phyloP scores from a whole-genome alignment of 2,888 invertebrate genomes.

The Epinotia ramella region DNA sequence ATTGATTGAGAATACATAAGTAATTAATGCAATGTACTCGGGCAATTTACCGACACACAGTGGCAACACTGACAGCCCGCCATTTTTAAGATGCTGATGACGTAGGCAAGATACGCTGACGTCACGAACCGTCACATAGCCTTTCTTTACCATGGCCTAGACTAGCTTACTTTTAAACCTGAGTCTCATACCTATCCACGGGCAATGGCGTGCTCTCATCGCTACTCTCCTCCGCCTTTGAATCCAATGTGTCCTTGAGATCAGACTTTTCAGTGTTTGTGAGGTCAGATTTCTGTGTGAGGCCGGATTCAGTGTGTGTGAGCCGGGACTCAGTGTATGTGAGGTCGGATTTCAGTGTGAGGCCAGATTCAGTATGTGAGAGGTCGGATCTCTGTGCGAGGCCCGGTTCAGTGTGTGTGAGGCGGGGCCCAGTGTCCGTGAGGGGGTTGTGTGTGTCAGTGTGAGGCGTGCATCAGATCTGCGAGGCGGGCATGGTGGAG shows the following conservation, averaged over 20 bases:
- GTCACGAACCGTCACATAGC: too few relatives aligned
- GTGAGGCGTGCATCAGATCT: constrained; percentile 71
- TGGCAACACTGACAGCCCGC: too few relatives aligned
- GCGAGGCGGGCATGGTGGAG: constrained; percentile 93
- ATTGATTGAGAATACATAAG: too few relatives aligned
- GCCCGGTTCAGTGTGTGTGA: not conserved
- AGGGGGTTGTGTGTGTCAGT: constrained; percentile 35
- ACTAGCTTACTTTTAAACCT: constrained; percentile 53
- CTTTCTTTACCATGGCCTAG: too few relatives aligned
- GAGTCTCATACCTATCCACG: constrained; percentile 60
- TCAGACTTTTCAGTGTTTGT: not conserved
- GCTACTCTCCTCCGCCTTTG: constrained; percentile 43
- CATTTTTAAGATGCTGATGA: too few relatives aligned
- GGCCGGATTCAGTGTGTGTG: not conserved
- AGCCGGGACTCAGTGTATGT: constrained; percentile 30
- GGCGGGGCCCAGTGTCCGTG: constrained; percentile 15
- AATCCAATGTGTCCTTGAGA: constrained; percentile 3
- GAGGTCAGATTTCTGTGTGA: constrained; percentile 7
- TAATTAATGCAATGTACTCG: too few relatives aligned
- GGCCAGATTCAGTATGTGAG: not conserved
- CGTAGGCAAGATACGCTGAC: too few relatives aligned
- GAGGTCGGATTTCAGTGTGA: not conserved
- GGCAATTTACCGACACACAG: too few relatives aligned
- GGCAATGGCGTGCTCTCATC: constrained; percentile 52
- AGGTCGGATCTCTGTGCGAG: constrained; percentile 4